These are phyloP conservation scores for Netelia melanura DNA, from an alignment of 2,888 invertebrate species.

Conservation along the genomic window DNA sequence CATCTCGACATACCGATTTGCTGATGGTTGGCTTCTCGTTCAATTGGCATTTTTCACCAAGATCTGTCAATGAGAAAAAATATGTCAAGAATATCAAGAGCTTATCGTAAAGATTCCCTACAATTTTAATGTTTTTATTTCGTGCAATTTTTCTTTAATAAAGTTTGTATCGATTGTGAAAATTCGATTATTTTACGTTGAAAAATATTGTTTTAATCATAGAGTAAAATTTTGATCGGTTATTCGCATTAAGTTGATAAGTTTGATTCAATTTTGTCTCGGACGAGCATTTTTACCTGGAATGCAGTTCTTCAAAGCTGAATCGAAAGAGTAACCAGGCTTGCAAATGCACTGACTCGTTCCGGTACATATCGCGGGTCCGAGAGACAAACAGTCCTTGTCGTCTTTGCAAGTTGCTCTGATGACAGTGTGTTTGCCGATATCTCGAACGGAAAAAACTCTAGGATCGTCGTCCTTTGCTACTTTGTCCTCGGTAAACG, in stretches of 20 bases:
- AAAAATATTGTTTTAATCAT: background rate
- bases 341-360: constrained; percentile 74
- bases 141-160: background rate
- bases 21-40: constrained; percentile 59
- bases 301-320: constrained; percentile 69
- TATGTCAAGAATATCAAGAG: background rate
- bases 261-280: background rate
- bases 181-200: no score
- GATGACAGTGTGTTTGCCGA: constrained; percentile 4
- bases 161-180: no score
- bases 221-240: background rate
- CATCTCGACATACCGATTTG: constrained; percentile 73
- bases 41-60: constrained; percentile 75
- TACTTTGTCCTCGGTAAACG: background rate
- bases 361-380: constrained; percentile 72
- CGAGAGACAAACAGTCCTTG: constrained; percentile 71
- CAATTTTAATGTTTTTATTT: background rate
- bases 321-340: constrained; percentile 70
- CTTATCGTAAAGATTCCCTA: background rate
- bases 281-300: constrained; percentile 73
- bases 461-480: background rate
- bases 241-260: background rate
- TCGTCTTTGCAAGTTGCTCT: constrained; percentile 67
- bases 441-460: background rate
- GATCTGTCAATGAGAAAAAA: constrained; percentile 70